Base-by-base conservation (phyloP, 64 coral and sea anemone genomes). In the Montipora cactus region DNA sequence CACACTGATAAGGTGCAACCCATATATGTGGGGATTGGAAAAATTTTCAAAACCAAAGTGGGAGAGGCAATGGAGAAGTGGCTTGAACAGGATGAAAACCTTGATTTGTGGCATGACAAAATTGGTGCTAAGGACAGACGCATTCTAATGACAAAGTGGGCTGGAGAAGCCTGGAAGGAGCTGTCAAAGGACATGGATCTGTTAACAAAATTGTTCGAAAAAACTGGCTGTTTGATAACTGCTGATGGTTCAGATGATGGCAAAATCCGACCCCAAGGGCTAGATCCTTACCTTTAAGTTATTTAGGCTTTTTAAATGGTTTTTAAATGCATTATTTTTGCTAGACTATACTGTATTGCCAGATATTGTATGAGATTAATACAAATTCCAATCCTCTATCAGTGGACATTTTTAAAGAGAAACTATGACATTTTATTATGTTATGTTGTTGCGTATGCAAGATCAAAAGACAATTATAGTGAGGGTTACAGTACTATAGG, bases 11-110 rank as follows among this genome's bases (percentile, higher is more conserved):
- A 75, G 48, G 46, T 89, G 7, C 87, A 89, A 75, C 87, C 87
- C 6, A 89, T 89, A 49, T 70, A 89, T 89, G 87, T 73, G 47
- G 87, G 87, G 72, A 47, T 44, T 89, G 87, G 87, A 13, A 89
- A 75, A 23, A 15, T 77, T 11, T 19, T 76, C 9, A 84, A 84
- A 61, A 67, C 13, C 10, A 89, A 78, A 78, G 59, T 89, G 4
- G 73, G 75, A 25, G 87, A 89, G 57, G 87, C 74, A 8, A 89
- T 62, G 87, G 87, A 89, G 8, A 89, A 37, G 11, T 89, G 68
- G 69, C 87, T 76, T 22, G 87, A 89, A 21, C 16, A 28, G 28
- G 28, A 28, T 28, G 28, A 28, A 28, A 28, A 28, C 28, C 28
- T 28, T 28, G 28, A 28, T 28, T 28, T 28, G 28, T 28, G 28